Base-by-base conservation (phyloP, 2,888 invertebrate species). In the Orthosia cruda region DNA sequence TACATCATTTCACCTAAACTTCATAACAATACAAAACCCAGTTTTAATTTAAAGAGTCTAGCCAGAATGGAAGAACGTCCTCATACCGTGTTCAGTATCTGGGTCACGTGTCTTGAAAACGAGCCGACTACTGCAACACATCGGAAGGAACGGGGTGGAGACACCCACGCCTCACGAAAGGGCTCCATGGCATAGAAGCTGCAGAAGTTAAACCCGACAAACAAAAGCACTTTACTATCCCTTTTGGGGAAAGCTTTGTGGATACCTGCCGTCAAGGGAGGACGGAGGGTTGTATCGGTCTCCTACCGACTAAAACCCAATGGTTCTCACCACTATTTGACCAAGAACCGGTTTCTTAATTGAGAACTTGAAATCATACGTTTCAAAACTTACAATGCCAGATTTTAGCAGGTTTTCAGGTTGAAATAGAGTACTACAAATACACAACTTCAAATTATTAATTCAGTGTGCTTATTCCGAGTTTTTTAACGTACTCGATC, bases 81-180 rank as follows among this genome's bases (percentile, higher is more conserved):
- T 49, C 83, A 58, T 70, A 71, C 20, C 23, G 20, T 64, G 18
- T 72, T 68, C 67, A 52, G 74, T 62, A 87, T 76, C 54, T 87
- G 62, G 86, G 86, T 87, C 88, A 81, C 77, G 68, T 71, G 74
- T 65, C 62, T 76, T 75, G 63, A 80, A 85, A 74, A 86, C 76
- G 67, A 67, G 75, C 64, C 71, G 23, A 45, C 66, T 57, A 66
- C 80, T 83, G 74, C 75, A 73, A 74, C 64, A 64, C 73, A 71
- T 80, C 63, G 47, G 64, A 67, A 86, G 70, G 55, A 67, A 71
- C 47, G 52, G 69, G 72, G 55, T 52, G 50, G 71, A 55, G 61
- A 67, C 65, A 52, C 65, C 77, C 80, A 65, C 83, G 69, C 40
- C 23, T 68, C 49, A 64, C 20, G 54, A 52, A 71, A 58, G 7